Evolutionary conservation across 2,113 vertebrate genomes (phyloP).

Genomic region (Vanacampus margaritifer): DNA sequence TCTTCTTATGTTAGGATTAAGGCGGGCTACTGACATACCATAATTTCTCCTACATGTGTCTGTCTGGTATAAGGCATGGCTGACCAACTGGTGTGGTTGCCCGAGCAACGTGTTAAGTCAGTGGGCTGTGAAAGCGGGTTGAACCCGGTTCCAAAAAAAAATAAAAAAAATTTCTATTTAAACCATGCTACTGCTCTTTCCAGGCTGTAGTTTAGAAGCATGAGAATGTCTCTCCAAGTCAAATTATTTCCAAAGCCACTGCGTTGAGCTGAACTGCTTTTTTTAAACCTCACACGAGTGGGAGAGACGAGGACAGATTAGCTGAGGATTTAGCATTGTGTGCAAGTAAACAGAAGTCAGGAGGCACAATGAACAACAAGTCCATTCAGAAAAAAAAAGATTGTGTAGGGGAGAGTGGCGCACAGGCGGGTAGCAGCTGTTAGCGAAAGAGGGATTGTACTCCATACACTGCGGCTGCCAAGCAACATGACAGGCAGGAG

Average conservation of each 20-base stretch:
- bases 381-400: conserved; percentile 59
- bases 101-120: conserved; percentile 65
- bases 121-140: conserved; percentile 66
- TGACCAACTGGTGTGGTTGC: conserved; percentile 63
- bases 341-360: conserved; percentile 69
- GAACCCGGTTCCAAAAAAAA: conserved; percentile 36
- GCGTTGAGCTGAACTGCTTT: conserved; percentile 25
- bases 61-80: conserved; percentile 71
- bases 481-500: conserved; percentile 48
- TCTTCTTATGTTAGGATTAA: conserved; percentile 55
- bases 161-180: conserved; percentile 9
- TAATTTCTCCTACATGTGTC: conserved; percentile 70
- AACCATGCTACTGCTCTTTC: conserved; percentile 28
- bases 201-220: conserved; percentile 37
- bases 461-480: conserved; percentile 35
- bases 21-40: conserved; percentile 54
- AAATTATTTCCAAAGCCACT: conserved; percentile 24
- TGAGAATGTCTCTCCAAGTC: conserved; percentile 19
- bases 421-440: conserved; percentile 60
- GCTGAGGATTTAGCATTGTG: conserved; percentile 64
- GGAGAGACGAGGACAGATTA: conserved; percentile 56
- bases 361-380: conserved; percentile 71
- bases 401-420: conserved; percentile 30
- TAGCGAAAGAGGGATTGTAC: conserved; percentile 43
- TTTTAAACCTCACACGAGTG: conserved; percentile 57